Evolutionary conservation across 1,140 invertebrate species (phyloP), one percentile per base, ranked within the genome.

Genomic region (Drosophila paulistorum): DNA sequence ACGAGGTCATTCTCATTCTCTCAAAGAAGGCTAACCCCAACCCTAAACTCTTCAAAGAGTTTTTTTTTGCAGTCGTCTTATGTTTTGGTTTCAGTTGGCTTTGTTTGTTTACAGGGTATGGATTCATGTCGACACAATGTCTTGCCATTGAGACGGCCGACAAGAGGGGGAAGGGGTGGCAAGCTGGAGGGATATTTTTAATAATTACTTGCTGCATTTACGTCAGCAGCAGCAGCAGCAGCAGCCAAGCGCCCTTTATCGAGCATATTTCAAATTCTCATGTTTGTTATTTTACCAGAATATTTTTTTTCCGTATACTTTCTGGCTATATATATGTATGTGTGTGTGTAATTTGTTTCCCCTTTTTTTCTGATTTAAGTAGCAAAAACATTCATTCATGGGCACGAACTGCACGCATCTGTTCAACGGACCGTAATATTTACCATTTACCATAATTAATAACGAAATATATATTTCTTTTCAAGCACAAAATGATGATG

Each of bases 401-500:
- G 72, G 76, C 76, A 79, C 76, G 76, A 79, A 79, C 76, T 79
- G 76, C 76, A 79, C 76, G 76, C 76, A 79, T 79, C 76, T 79
- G 76, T 79, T 77, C 66, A 33, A 30, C 39, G 42, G 30, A 64
- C 14, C 39, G 42, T 64, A 64, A 45, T 64, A 64, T 64, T 64
- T 64, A 64, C 60, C 60, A 62, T 66, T 78, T 20, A 45, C 30
- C 30, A 51, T 45, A 30, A 58, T 45, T 17, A n/a, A 57, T 55
- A 30, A 17, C 37, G 26, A 45, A n/a, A 54, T 17, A 33, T 23
- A 45, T 9, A 54, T 17, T 11, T 51, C n/a, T 51, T 14, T 48
- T 48, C 45, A 48, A 48, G 45, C 45, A 48, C 35, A 37, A 37
- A 37, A 48, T 17, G 17, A 48, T 48, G 57, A 71, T 60, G 41